Conservation (phyloP, 2,888 invertebrate species). For the Sipunculus nudus region DNA sequence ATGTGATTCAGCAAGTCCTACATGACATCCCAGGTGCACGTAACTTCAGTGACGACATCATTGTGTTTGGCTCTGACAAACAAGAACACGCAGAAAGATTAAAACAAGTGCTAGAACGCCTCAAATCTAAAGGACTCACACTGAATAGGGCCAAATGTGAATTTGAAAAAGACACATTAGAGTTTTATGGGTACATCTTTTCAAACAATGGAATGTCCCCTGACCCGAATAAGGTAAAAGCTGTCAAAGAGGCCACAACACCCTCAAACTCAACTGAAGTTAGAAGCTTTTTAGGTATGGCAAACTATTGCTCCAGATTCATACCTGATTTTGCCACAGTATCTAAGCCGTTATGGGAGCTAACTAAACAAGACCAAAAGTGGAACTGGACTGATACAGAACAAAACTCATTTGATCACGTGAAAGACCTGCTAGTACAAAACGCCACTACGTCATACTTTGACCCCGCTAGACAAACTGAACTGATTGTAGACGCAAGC, state of each 20-base stretch:
- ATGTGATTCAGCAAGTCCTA: slow-evolving; percentile 18
- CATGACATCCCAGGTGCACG: slow-evolving; percentile 9
- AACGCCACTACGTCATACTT: slow-evolving; percentile 32
- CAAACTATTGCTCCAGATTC: slow-evolving; percentile 40
- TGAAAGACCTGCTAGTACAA: slow-evolving; percentile 7
- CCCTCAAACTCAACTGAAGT: slow-evolving; percentile 40
- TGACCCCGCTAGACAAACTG: slow-evolving; percentile 24
- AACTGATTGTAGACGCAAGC: slow-evolving; percentile 39
- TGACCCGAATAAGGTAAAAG: slow-evolving; percentile 37
- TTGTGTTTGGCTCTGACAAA: slow-evolving; percentile 10
- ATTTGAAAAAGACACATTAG: slow-evolving; percentile 4
- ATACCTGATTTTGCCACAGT: slow-evolving; percentile 39
- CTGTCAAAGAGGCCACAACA: slow-evolving; percentile 30
- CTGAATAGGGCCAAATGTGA: slow-evolving; percentile 24
- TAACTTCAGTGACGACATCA: slow-evolving; percentile 24
- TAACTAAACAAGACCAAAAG: slow-evolving; percentile 31
- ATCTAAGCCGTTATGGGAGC: slow-evolving; percentile 37
- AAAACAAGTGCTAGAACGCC: slow-evolving; percentile 19
- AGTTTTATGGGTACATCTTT: slow-evolving; percentile 7
- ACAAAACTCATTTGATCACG: slow-evolving; percentile 30
- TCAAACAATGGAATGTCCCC: slow-evolving; percentile 15
- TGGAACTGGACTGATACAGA: slow-evolving; percentile 37
- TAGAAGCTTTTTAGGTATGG: slow-evolving; percentile 40
- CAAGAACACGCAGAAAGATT: slow-evolving; percentile 13
- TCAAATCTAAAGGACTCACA: slow-evolving; percentile 19